These are phyloP conservation scores for Piaya cayana DNA, from an alignment of 2,113 vertebrate genomes.

Conservation along the genomic window DNA sequence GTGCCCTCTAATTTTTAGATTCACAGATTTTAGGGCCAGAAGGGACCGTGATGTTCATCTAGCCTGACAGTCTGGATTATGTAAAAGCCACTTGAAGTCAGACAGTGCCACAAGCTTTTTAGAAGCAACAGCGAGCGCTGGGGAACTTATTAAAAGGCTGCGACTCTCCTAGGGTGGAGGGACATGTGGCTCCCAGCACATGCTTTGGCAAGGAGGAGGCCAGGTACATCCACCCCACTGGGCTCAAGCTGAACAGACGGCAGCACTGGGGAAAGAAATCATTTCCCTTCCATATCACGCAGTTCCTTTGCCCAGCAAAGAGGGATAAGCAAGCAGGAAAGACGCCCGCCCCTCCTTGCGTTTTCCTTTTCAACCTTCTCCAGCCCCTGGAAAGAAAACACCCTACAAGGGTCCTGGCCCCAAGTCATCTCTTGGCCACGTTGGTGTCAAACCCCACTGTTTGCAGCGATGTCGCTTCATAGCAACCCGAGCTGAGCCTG, in stretches of 20 bases:
- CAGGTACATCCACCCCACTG: background rate
- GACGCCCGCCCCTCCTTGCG: background rate
- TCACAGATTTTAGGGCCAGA: slow-evolving; percentile 49
- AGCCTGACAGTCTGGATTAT: slow-evolving; percentile 56
- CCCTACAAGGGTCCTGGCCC: background rate
- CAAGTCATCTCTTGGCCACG: fast-evolving
- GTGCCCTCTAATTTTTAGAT: slow-evolving; percentile 54
- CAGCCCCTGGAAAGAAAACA: background rate
- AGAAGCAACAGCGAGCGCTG: background rate
- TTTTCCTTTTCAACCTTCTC: background rate
- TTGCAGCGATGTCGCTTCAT: fast-evolving
- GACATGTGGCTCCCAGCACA: background rate
- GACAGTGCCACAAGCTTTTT: slow-evolving; percentile 23
- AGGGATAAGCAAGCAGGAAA: background rate
- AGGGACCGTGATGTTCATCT: slow-evolving; percentile 26
- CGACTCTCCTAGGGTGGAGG: background rate
- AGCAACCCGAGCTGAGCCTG: background rate
- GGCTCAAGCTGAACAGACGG: background rate
- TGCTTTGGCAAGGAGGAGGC: background rate
- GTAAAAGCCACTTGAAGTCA: slow-evolving; percentile 61
- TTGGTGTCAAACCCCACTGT: background rate
- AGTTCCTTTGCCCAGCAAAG: background rate
- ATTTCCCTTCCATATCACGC: background rate
- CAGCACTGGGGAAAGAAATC: background rate
- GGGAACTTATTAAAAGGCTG: background rate